These are phyloP conservation scores for human (Homo sapiens) DNA, from an alignment of 2,113 vertebrate species.

Conservation along the genomic window DNA sequence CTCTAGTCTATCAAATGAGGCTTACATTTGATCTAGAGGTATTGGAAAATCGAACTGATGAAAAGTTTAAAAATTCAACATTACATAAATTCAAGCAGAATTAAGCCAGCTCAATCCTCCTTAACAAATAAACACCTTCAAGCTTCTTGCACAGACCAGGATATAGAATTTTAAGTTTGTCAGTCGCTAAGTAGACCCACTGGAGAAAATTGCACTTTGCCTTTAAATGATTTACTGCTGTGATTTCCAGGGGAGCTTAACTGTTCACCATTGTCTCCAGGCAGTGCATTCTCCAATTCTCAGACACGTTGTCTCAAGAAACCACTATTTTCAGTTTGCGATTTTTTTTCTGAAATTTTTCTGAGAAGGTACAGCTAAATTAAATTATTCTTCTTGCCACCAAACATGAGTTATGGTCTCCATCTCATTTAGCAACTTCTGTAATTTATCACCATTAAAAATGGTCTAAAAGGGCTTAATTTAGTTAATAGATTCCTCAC, in stretches of 20 bases:
- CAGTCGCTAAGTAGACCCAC: neutral
- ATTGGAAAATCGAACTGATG: neutral
- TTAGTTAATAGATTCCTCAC: conserved; percentile 57
- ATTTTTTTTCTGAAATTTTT: conserved; percentile 58
- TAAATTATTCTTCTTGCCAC: conserved; percentile 52
- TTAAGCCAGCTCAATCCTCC: conserved; percentile 42
- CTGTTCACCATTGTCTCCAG: conserved; percentile 2
- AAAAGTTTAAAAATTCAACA: neutral
- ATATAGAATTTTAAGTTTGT: neutral
- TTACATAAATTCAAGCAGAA: neutral
- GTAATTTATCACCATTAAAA: conserved; percentile 74
- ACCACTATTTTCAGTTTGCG: conserved; percentile 47
- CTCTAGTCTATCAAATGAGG: neutral
- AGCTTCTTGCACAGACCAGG: neutral
- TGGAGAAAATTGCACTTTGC: neutral
- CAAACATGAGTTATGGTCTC: conserved; percentile 65
- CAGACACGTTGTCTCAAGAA: conserved; percentile 47
- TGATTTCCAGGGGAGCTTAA: neutral
- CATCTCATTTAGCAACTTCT: conserved; percentile 55
- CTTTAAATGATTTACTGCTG: neutral
- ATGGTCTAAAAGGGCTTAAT: conserved; percentile 59
- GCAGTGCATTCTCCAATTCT: conserved; percentile 52
- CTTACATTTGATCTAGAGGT: neutral
- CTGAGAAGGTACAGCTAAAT: conserved; percentile 60
- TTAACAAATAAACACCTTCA: conserved; percentile 29